Evolutionary conservation across 2,888 invertebrate genomes (phyloP), one percentile per base, ranked within the genome.

Genomic region (Coenonympha arcania): DNA sequence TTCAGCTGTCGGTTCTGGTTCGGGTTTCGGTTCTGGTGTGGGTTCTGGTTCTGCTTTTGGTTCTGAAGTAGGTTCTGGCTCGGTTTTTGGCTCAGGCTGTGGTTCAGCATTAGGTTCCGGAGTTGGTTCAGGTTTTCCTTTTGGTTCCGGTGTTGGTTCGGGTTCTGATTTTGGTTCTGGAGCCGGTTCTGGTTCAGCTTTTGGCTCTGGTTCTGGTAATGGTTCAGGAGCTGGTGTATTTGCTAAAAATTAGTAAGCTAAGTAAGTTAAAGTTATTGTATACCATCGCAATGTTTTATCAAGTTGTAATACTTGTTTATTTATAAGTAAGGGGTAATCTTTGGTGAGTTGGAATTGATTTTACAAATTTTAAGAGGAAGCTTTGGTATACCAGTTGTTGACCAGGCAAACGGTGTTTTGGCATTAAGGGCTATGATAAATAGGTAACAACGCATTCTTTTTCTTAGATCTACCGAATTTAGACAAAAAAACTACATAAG

Each of bases 21-120:
- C 76, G 0, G 83, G 62, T 58, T 77, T 71, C 1, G 87, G 72
- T 65, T 54, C 54, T 1, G 68, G 61, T 83, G 61, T 59, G 0
- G 70, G 46, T 22, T 57, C 52, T 0, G 69, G 58, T 49, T 64
- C 61, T 0, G 69, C 48, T 28, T 64, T 58, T 1, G 77, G 70
- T 59, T 77, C 71, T 2, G 73, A 48, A 28, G 59, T 53, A 11
- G 74, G 63, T 57, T 70, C 68, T 6, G 75, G 64, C 51, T 84
- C 76, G 0, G 83, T 62, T 58, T 77, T 71, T 2, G 87, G 72
- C 65, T 54, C 58, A 0, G 70, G 46, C 22, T 57, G 52, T 0
- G 69, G 58, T 49, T 64, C 61, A 0, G 69, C 48, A 26, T 64
- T 58, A 1, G 77, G 70, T 59, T 77, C 71, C 1, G 73, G 48